Evolutionary conservation across 1,140 invertebrate species (phyloP), one percentile per base, ranked within the genome.

Genomic region (Euura lappo): DNA sequence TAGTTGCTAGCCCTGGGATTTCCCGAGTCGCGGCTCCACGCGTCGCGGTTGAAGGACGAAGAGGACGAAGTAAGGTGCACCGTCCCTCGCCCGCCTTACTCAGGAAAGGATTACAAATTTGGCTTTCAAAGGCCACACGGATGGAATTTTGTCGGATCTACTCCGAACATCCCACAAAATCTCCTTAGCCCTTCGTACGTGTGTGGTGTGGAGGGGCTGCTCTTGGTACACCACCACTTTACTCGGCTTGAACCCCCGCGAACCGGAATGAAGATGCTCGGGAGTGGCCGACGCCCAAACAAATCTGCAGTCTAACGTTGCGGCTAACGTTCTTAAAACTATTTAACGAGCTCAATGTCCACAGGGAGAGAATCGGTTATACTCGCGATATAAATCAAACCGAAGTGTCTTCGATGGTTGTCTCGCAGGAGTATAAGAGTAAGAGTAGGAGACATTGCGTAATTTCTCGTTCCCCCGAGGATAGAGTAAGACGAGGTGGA

Each of bases 31-130:
- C 3, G 51, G 51, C 4, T 60, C 51, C 8, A 60, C 8, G 51
- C 51, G 10, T 28, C 28, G 28, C 28, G 28, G 28, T 28, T 28
- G 28, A 28, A 28, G 28, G 28, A 28, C 28, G 28, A 28, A 28
- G 51, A 60, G 28, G 13, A 6, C 8, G 51, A 6, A n/a, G 51
- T 3, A 11, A 2, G 51, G 51, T 60, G 10, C 13, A 60, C 8
- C 51, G 28, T 28, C 51, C 45, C 45, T 45, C 44, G 13, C 69
- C 28, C 28, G 28, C 28, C 28, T 28, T 28, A n/a, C 28, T 28
- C 28, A 28, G 28, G 69, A 47, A 44, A 45, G 69, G 45, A 70
- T 70, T 70, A 70, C 69, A 70, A 70, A 70, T 70, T 70, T 70
- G 45, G 69, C 45, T 70, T 70, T 47, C 69, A 70, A 44, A 70